Base-by-base conservation (phyloP, 2,888 invertebrate genomes). In the Tetanocera ferruginea region DNA sequence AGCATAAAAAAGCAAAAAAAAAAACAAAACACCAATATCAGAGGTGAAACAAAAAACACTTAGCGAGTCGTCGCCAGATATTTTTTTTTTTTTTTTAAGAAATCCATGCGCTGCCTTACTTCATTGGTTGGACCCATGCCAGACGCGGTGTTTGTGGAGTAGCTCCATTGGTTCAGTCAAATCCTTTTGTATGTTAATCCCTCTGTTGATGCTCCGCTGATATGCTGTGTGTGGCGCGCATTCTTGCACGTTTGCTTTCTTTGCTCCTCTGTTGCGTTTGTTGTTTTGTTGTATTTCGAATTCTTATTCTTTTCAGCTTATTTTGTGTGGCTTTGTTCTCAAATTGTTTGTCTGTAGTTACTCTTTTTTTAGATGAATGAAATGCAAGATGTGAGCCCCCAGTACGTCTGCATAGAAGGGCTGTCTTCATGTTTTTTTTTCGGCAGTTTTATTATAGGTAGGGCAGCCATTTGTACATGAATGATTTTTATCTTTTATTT, bases 121-220 rank as follows among this genome's bases (percentile, higher is more conserved):
- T 34, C 57, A 72, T 72, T 57, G 72, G 72, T 19, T 72, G 55
- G 51, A 19, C 74, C 64, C 28, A 31, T 51, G 64, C 9, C 74
- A 17, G 34, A 74, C 8, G 51, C 64, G 19, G 60, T 19, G 19
- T 28, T n/a, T n/a, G n/a, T 31, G 64, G 55, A 74, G 74, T 17
- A 34, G 74, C 74, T 64, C 49, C 74, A 74, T 74, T 74, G 74
- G 66, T 28, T 25, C 64, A 64, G 49, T 31, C 49, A 74, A 74
- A 74, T 74, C 74, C 64, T 74, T 74, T 74, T 74, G 64, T 74
- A 66, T 74, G 74, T 74, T 74, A 74, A 74, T 74, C 51, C 74
- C 64, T 74, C 34, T 9, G 52, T 28, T 17, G 73, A 23, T 62
- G 52, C 31, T 23, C 8, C 9, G 8, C 25, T 17, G n/a, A 37